These are phyloP conservation scores for Eremobia ochroleuca DNA, from an alignment of 2,888 invertebrate species.

Conservation along the genomic window DNA sequence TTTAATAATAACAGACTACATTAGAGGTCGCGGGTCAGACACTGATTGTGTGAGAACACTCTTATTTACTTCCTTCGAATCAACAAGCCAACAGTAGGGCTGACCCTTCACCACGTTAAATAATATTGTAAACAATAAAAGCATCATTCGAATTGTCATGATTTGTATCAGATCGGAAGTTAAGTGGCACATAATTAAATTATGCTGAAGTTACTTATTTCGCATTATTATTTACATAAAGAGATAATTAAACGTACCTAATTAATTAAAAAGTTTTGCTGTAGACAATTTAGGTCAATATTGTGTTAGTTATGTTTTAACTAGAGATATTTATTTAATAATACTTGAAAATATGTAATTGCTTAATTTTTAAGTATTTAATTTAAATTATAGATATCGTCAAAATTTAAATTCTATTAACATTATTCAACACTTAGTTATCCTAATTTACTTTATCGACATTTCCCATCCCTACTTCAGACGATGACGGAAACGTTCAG, in stretches of 20 bases:
- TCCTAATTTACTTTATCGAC: background rate
- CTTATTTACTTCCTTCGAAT: background rate
- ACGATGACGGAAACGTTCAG: conserved; percentile 12
- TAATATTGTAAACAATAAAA: background rate
- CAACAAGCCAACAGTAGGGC: conserved; percentile 9
- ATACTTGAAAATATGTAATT: no score
- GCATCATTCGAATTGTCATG: background rate
- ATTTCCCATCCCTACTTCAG: conserved; percentile 33
- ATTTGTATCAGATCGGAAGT: background rate
- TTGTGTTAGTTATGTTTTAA: background rate
- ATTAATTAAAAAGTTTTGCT: no score
- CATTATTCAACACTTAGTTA: background rate
- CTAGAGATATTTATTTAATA: background rate
- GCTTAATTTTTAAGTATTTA: background rate
- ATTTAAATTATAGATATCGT: background rate
- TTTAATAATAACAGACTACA: background rate
- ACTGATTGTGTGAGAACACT: conserved; percentile 8
- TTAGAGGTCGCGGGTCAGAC: background rate
- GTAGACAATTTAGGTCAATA: background rate
- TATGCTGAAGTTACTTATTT: background rate
- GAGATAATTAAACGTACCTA: background rate
- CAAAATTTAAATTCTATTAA: background rate
- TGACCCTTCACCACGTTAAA: background rate
- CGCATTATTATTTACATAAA: background rate
- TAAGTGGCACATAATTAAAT: background rate